These are phyloP conservation scores for Agriotes lineatus DNA, from an alignment of 2,888 invertebrate genomes.

Conservation along the genomic window DNA sequence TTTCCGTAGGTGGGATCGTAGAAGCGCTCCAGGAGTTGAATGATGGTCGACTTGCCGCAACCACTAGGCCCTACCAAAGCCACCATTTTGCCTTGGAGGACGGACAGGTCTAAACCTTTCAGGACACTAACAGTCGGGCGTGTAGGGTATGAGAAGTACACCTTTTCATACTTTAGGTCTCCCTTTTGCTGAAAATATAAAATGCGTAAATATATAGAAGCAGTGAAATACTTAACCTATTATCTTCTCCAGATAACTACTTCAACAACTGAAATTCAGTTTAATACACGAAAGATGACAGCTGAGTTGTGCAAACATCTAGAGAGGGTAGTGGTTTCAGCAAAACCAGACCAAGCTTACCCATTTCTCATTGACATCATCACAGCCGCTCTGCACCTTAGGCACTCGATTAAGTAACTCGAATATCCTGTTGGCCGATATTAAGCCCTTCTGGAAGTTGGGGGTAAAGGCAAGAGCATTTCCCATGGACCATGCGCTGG, in stretches of 20 bases:
- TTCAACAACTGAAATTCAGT: too few relatives aligned
- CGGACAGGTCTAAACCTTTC: slow-evolving; percentile 73
- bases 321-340: too few relatives aligned
- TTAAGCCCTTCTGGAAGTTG: slow-evolving; percentile 83
- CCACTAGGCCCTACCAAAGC: slow-evolving; percentile 87
- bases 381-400: slow-evolving; percentile 65
- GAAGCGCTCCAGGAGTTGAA: slow-evolving; percentile 86
- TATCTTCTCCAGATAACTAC: too few relatives aligned
- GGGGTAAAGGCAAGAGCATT: slow-evolving; percentile 80
- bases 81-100: slow-evolving; percentile 77
- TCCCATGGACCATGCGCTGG: slow-evolving; percentile 78
- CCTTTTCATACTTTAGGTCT: slow-evolving; percentile 76
- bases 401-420: slow-evolving; percentile 74
- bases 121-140: slow-evolving; percentile 79
- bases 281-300: too few relatives aligned
- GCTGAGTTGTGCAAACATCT: too few relatives aligned
- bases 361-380: slow-evolving; percentile 56
- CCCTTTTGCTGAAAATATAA: slow-evolving; percentile 69
- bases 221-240: too few relatives aligned
- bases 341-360: slow-evolving; percentile 53
- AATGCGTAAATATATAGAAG: too few relatives aligned
- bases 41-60: slow-evolving; percentile 90
- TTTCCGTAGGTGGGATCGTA: slow-evolving; percentile 81
- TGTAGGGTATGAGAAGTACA: slow-evolving; percentile 83
- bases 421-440: slow-evolving; percentile 78